Percentiles rank a stretch among this genome's conserved stretches.
These are phyloP conservation scores for Protaetia brevitarsis DNA, from an alignment of 1,140 invertebrate genomes.

Conservation along the genomic window DNA sequence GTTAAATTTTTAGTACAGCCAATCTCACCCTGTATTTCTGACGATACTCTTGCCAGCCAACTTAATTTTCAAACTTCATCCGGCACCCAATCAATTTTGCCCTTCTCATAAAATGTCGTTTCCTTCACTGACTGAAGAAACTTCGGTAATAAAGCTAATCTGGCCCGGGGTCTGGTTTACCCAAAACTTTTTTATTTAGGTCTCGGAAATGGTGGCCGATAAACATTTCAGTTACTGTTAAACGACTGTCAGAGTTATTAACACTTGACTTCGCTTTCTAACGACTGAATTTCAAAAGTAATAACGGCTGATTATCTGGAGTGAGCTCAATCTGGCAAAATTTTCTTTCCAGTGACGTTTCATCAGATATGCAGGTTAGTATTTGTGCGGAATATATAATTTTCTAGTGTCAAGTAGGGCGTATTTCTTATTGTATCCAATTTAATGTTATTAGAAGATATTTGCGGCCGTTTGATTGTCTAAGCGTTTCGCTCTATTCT, in stretches of 20 bases:
- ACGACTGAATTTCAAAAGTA: neutral
- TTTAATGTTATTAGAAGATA: no score
- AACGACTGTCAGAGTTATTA: neutral
- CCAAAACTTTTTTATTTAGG: neutral
- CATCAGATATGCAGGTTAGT: neutral
- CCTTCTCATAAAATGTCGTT: neutral
- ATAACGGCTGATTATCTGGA: neutral
- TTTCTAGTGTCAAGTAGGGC: no score
- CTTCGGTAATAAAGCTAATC: neutral
- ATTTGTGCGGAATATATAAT: neutral
- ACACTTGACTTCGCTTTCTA: neutral
- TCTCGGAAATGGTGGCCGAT: neutral
- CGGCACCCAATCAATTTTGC: neutral
- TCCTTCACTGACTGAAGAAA: neutral
- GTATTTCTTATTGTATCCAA: no score
- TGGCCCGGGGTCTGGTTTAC: neutral
- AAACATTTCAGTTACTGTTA: neutral
- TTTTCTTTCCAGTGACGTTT: neutral
- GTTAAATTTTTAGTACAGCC: no score
- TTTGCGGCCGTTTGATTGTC: no score
- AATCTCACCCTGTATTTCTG: no score
- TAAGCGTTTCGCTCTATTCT: no score
- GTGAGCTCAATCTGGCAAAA: no score
- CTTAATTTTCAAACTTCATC: neutral
- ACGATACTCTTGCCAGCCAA: neutral